A percentile compares a stretch with the other conserved stretches of the same genome.
Evolutionary conservation across 2,888 invertebrate genomes (phyloP).

Genomic region (Polyommatus iphigenia): DNA sequence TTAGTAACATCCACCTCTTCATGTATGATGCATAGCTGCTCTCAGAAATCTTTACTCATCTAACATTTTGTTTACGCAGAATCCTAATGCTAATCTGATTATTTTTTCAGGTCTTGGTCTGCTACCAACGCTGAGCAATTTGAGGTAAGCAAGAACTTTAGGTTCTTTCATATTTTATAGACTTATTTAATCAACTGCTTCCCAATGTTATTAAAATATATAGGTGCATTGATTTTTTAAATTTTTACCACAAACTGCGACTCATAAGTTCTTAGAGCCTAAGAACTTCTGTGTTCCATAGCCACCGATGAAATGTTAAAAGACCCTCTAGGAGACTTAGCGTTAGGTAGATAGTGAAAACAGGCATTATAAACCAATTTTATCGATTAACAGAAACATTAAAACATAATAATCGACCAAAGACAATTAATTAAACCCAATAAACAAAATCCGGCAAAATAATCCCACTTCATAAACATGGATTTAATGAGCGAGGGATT

Average conservation of each 20-base stretch:
- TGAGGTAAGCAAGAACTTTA: constrained; percentile 90
- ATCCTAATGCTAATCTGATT: not conserved
- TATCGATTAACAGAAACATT: too few species aligned
- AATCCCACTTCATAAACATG: not conserved
- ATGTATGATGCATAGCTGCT: not conserved
- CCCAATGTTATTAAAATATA: too few species aligned
- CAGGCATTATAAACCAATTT: too few species aligned
- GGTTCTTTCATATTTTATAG: not conserved
- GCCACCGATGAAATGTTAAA: too few species aligned
- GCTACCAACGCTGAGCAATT: constrained; percentile 90
- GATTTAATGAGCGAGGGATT: not conserved
- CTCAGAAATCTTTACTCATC: constrained; percentile 9
- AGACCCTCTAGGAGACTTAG: too few species aligned
- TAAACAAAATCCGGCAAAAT: not conserved
- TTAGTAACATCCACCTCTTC: not conserved
- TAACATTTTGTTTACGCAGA: not conserved
- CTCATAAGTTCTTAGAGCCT: too few species aligned
- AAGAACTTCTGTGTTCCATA: too few species aligned
- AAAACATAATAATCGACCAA: too few species aligned
- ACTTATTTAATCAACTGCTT: not conserved
- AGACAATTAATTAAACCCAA: not conserved
- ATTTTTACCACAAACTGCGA: too few species aligned
- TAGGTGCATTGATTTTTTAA: too few species aligned
- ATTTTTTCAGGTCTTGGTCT: constrained; percentile 89
- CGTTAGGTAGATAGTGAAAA: too few species aligned